Conservation (phyloP, 2,113 vertebrate genomes). For the Picathartes gymnocephalus region DNA sequence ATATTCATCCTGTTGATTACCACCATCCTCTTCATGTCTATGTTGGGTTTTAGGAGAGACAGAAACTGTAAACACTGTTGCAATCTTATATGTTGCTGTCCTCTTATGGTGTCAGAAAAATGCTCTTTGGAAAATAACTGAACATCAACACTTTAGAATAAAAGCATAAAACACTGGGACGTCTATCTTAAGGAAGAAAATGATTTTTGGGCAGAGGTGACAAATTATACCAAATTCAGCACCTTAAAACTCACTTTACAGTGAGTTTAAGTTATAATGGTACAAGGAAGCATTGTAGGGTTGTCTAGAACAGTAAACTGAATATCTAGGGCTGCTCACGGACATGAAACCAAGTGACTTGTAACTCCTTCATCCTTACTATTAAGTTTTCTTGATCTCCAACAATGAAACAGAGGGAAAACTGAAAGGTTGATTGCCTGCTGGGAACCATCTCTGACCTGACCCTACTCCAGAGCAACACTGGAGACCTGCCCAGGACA, state of each 20-base stretch:
- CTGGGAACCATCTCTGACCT: not conserved
- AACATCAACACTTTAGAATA: not conserved
- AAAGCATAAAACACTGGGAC: not conserved
- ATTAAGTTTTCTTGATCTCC: not conserved
- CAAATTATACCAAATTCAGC: not conserved
- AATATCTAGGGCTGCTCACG: not conserved
- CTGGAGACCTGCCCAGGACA: rapidly evolving
- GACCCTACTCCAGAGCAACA: not conserved
- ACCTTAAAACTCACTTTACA: not conserved
- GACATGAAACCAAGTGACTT: not conserved
- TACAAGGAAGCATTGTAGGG: not conserved
- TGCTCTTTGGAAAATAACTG: not conserved
- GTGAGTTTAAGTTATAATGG: not conserved
- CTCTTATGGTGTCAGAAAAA: not conserved
- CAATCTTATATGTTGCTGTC: not conserved
- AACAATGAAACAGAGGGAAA: not conserved
- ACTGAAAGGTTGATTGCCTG: not conserved
- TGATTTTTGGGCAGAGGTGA: not conserved
- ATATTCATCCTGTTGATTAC: not conserved
- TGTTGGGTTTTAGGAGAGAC: not conserved
- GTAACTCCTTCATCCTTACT: not conserved
- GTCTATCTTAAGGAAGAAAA: not conserved
- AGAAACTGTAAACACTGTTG: not conserved
- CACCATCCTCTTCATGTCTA: not conserved
- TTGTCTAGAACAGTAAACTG: not conserved